A percentile compares a stretch with the other conserved stretches of the same genome.
phyloP scores from a whole-genome alignment of 2,113 vertebrate genomes.

The Rafetus swinhoei region DNA sequence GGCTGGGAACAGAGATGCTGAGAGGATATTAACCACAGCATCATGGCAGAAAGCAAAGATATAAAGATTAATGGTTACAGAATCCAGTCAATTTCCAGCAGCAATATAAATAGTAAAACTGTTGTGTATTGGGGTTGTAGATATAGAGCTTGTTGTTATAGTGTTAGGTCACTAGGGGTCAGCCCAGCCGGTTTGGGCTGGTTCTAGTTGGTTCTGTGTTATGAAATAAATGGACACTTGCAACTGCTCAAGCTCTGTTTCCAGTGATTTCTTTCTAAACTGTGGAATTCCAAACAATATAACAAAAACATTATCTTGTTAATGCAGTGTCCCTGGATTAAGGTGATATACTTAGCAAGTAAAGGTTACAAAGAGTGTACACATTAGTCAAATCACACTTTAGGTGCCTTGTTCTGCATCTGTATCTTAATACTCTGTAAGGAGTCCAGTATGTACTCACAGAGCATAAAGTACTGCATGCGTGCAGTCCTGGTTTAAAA shows the following conservation, averaged over 20 bases:
- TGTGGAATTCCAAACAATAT: too few species aligned
- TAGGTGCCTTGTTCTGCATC: background rate
- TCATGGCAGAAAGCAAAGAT: background rate
- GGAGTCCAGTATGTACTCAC: background rate
- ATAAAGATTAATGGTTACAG: background rate
- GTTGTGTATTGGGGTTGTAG: too few species aligned
- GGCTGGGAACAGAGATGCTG: background rate
- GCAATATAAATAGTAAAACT: background rate
- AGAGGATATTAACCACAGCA: background rate
- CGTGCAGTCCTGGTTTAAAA: background rate
- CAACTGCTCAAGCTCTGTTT: too few species aligned
- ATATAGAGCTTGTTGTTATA: too few species aligned
- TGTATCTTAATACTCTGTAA: background rate
- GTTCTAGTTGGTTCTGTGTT: too few species aligned
- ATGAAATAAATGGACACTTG: too few species aligned
- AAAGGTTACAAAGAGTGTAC: background rate
- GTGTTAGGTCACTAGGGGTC: too few species aligned
- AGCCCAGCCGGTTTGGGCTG: too few species aligned
- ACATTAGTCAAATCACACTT: background rate
- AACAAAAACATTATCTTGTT: background rate
- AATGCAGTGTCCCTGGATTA: background rate
- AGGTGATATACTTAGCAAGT: background rate
- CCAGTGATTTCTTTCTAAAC: too few species aligned
- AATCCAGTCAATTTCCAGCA: conserved; percentile 9
- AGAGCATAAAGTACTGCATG: background rate